Evolutionary conservation across 1,140 invertebrate species (phyloP).

Genomic region (Teleogryllus occipitalis): DNA sequence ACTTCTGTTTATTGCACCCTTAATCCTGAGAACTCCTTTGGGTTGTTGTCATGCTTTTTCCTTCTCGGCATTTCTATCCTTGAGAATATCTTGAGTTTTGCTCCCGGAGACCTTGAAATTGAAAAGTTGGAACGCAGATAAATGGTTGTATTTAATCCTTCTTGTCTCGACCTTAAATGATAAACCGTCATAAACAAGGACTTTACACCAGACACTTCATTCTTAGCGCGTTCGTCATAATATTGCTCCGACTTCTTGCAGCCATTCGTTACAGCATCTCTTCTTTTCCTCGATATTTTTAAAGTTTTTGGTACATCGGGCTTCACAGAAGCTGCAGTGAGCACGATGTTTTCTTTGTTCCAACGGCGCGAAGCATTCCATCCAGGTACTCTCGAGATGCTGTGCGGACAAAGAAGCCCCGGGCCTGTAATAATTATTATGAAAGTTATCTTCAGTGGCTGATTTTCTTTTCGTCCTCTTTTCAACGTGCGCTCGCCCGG

Average conservation of each 20-base stretch:
- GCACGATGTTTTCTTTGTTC: neutral
- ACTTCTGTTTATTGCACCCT: too few species aligned
- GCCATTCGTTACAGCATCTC: neutral
- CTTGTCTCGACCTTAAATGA: neutral
- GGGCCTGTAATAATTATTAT: slow-evolving; percentile 1
- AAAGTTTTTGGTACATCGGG: neutral
- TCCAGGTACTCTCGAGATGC: neutral
- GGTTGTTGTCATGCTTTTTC: too few species aligned
- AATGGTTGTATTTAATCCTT: too few species aligned
- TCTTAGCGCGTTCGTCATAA: neutral
- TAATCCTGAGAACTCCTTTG: too few species aligned
- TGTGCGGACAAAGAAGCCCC: neutral
- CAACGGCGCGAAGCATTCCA: neutral
- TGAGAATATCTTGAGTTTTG: neutral
- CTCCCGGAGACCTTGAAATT: neutral
- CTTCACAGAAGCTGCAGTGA: neutral
- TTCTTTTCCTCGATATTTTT: neutral
- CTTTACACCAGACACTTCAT: neutral
- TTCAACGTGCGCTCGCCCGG: neutral
- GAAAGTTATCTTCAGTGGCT: slow-evolving; percentile 1
- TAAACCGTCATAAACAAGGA: neutral
- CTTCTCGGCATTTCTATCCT: too few species aligned
- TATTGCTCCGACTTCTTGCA: neutral
- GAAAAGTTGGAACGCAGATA: neutral
- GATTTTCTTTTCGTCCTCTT: slow-evolving; percentile 1